Conservation (phyloP, 1,140 invertebrate species). For the Maniola jurtina region DNA sequence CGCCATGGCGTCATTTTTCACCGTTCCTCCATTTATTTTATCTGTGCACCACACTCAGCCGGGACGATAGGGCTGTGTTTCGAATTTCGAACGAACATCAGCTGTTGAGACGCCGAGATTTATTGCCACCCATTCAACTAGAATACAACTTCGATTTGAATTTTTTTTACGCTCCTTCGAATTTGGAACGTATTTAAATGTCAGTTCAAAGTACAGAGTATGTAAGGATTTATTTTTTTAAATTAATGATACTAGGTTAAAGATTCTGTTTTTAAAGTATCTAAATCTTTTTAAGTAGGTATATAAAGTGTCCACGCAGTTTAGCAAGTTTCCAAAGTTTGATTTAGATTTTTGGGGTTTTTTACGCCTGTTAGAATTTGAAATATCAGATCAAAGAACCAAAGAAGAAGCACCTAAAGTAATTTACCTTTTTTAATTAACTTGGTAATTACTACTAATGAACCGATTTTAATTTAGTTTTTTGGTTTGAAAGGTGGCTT, state of each 20-base stretch:
- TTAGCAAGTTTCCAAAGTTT: no score
- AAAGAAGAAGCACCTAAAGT: no score
- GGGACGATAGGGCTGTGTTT: slow-evolving; percentile 44
- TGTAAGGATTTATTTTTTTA: neutral
- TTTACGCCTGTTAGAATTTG: no score
- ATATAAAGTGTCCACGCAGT: no score
- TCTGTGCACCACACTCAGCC: slow-evolving; percentile 63
- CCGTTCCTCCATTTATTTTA: slow-evolving; percentile 72
- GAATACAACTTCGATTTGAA: slow-evolving; percentile 46
- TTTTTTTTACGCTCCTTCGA: slow-evolving; percentile 17
- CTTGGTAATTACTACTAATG: no score
- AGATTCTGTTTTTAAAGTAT: neutral
- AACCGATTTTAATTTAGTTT: no score
- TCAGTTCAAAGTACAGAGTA: slow-evolving; percentile 41
- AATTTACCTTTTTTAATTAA: no score
- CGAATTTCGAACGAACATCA: slow-evolving; percentile 59
- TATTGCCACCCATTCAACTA: slow-evolving; percentile 57
- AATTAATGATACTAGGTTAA: neutral
- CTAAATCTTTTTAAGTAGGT: no score
- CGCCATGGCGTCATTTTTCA: slow-evolving; percentile 64
- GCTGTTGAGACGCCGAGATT: slow-evolving; percentile 68
- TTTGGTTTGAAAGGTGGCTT: no score
- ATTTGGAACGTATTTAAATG: slow-evolving; percentile 23
- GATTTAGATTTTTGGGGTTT: no score
- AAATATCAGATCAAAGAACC: no score